Conservation (phyloP, 2,113 vertebrate genomes). For the Coryphaenoides rupestris region DNA sequence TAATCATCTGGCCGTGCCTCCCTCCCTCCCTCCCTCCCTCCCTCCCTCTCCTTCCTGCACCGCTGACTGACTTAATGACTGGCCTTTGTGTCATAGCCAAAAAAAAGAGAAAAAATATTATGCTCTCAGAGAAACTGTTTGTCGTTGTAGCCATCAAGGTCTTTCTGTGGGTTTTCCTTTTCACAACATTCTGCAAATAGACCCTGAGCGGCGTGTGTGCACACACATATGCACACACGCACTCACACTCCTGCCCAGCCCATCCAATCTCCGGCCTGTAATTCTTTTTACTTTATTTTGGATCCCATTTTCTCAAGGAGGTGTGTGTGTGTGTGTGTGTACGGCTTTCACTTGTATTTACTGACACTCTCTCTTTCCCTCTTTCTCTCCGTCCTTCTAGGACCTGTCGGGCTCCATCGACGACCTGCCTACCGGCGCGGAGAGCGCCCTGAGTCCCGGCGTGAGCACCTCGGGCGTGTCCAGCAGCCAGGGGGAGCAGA, state of each 20-base stretch:
- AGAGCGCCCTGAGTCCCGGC: conserved; percentile 95
- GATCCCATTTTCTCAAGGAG: too few species aligned
- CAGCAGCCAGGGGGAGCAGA: conserved; percentile 98
- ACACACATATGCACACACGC: too few species aligned
- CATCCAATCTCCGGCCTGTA: too few species aligned
- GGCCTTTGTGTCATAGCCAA: conserved; percentile 49
- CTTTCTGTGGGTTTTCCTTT: too few species aligned
- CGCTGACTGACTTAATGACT: neutral
- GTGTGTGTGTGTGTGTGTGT: too few species aligned
- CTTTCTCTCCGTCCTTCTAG: conserved; percentile 62
- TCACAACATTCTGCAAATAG: too few species aligned
- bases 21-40: conserved; percentile 19
- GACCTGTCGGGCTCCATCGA: conserved; percentile 98
- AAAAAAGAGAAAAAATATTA: conserved; percentile 3
- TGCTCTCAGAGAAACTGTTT: conserved; percentile 6
- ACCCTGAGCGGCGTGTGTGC: too few species aligned
- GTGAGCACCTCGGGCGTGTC: conserved; percentile 98
- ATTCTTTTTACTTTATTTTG: too few species aligned
- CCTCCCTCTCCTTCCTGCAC: neutral
- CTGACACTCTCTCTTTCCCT: too few species aligned
- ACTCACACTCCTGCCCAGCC: too few species aligned
- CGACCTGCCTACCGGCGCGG: conserved; percentile 93
- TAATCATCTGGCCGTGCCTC: conserved; percentile 20
- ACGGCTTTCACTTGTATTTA: too few species aligned
- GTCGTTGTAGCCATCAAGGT: too few species aligned